phyloP scores from a whole-genome alignment of 2,888 invertebrate species.

The Masnerella sp. region DNA sequence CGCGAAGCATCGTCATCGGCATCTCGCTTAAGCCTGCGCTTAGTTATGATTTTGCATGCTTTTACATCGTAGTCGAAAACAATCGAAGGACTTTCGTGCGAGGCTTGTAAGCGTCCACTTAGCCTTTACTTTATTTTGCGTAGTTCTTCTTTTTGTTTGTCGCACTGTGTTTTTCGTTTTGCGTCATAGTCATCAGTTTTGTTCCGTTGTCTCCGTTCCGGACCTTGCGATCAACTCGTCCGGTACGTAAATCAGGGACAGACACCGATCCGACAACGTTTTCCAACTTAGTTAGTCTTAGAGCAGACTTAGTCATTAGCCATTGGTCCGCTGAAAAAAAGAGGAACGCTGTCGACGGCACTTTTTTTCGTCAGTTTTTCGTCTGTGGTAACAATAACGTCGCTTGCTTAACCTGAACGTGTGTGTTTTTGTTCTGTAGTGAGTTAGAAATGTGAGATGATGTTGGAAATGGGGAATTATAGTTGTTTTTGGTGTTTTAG shows the following conservation, averaged over 20 bases:
- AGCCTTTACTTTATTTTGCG: conserved; percentile 26
- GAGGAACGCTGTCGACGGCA: too few relatives aligned
- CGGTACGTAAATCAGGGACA: conserved; percentile 27
- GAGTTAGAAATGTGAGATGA: conserved; percentile 24
- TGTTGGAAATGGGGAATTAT: too few relatives aligned
- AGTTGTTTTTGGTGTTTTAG: conserved; percentile 69
- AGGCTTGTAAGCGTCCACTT: conserved; percentile 41
- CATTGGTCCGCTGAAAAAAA: conserved; percentile 21
- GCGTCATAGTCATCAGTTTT: conserved; percentile 49
- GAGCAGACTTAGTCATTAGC: conserved; percentile 21
- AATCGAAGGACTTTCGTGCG: conserved; percentile 64
- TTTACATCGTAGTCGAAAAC: conserved; percentile 9
- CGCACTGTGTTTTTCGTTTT: conserved; percentile 43
- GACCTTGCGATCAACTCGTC: background rate
- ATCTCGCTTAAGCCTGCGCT: conserved; percentile 66
- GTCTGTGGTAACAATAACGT: conserved; percentile 23
- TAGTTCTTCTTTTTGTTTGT: conserved; percentile 18
- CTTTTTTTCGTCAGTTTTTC: too few relatives aligned
- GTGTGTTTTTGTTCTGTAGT: conserved; percentile 45
- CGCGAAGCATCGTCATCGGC: conserved; percentile 60
- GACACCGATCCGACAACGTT: background rate
- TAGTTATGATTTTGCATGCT: conserved; percentile 64
- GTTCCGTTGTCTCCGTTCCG: conserved; percentile 21
- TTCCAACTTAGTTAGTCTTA: too few relatives aligned
- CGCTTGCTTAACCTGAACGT: conserved; percentile 50